phyloP scores from a whole-genome alignment of 2,888 invertebrate species.

The Chrysomela aeneicollis region DNA sequence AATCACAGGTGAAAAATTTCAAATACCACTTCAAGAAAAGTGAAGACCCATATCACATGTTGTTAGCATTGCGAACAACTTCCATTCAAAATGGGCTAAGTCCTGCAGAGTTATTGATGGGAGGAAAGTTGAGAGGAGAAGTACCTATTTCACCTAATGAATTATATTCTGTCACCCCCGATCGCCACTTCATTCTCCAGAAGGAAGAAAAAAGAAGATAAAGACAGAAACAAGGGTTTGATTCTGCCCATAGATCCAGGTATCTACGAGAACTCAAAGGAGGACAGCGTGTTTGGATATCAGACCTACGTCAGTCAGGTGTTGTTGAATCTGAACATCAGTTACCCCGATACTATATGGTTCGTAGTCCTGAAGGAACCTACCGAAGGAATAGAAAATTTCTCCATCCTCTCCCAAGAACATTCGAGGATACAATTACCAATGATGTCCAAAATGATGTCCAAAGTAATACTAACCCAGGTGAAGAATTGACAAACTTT shows the following conservation, averaged over 20 bases:
- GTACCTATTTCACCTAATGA: constrained; percentile 32
- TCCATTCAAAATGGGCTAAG: constrained; percentile 42
- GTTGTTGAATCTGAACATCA: constrained; percentile 20
- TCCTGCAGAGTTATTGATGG: constrained; percentile 48
- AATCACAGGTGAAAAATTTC: constrained; percentile 40
- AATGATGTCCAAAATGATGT: not conserved
- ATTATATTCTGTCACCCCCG: constrained; percentile 7
- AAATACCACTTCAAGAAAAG: constrained; percentile 43
- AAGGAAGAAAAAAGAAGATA: constrained; percentile 14
- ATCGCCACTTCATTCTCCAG: not conserved
- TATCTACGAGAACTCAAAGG: constrained; percentile 15
- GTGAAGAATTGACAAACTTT: not conserved
- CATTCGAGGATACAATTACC: not conserved
- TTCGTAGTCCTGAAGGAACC: constrained; percentile 22
- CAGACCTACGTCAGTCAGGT: constrained; percentile 38
- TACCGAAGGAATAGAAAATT: constrained; percentile 1
- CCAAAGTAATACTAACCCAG: not conserved
- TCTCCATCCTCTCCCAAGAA: not conserved
- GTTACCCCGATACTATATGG: constrained; percentile 26
- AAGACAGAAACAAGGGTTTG: constrained; percentile 17
- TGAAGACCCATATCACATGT: constrained; percentile 39
- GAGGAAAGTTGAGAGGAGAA: constrained; percentile 41
- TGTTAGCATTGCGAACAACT: constrained; percentile 42
- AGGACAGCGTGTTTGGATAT: constrained; percentile 45
- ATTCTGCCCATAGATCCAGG: constrained; percentile 15